phyloP scores from a whole-genome alignment of 2,113 vertebrate species.

The Engraulis encrasicolus region DNA sequence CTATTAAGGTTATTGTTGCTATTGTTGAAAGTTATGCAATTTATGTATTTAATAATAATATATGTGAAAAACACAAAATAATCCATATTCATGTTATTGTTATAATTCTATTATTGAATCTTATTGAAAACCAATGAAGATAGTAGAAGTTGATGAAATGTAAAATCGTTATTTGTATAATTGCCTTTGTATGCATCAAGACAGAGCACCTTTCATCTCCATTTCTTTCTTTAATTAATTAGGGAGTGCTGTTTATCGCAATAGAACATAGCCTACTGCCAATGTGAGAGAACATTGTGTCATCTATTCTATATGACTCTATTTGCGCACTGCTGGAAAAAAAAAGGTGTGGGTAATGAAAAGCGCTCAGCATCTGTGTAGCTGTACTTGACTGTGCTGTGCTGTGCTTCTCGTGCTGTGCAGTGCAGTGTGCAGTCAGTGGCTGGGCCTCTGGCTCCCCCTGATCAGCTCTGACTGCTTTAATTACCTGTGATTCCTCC shows the following conservation, averaged over 20 bases:
- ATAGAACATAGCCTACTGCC: neutral
- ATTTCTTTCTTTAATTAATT: neutral
- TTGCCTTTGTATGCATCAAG: neutral
- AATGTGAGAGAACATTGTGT: neutral
- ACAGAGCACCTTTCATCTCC: neutral
- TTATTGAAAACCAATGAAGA: neutral
- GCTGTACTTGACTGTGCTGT: too few relatives aligned
- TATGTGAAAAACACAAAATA: too few relatives aligned
- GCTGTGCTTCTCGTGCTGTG: conserved; percentile 34
- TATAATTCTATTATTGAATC: neutral
- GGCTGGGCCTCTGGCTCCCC: conserved; percentile 56
- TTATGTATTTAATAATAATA: too few relatives aligned
- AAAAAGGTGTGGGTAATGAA: neutral
- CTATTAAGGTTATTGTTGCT: too few relatives aligned
- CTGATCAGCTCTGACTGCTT: conserved; percentile 59
- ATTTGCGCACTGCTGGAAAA: neutral
- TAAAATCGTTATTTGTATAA: neutral
- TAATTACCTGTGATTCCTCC: conserved; percentile 75
- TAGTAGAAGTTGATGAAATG: neutral
- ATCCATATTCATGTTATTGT: neutral
- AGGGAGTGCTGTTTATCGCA: neutral
- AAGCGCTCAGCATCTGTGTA: neutral
- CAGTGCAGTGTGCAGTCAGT: too few relatives aligned
- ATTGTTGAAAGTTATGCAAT: too few relatives aligned
- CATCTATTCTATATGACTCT: neutral